Base-by-base conservation (phyloP, 1,140 invertebrate genomes). In the Saccostrea glomerata region DNA sequence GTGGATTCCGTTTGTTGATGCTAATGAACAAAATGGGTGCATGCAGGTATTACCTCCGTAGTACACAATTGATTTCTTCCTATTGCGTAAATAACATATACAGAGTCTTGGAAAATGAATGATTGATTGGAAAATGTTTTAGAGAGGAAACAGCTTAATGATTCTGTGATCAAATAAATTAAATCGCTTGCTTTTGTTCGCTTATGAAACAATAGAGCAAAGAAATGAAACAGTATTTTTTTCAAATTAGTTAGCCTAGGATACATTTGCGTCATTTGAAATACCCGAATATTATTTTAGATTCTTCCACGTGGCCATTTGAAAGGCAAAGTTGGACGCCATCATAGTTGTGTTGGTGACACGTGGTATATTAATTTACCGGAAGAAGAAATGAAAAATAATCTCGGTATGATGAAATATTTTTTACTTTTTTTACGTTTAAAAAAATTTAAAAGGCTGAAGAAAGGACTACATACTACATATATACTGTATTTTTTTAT, bases 1-100 rank as follows among this genome's bases (percentile, higher is more conserved):
- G 17, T 94, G 94, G 94, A 94, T 94, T 86, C 94, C 94, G n/a
- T 87, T 94, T 55, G 77, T 94, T 6, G 93, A 94, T 90, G 91
- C 94, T 12, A 93, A 92, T 66, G 87, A 90, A 60, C 88, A 90
- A 11, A 94, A 94, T 85, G 94, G 94, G 40, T 94, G 94, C 89
- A 93, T 94, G 93, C 92, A 94, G 92, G 94, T 94, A 63, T 11
- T 54, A 55, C 15, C 47, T 47, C 6, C 47, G 5, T 47, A 7
- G 9, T 47, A 47, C 17, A 36, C 30, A 36, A n/a, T 2, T 36
- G 30, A 36, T 36, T 36, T 36, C 2, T 36, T 36, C 30, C 30
- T n/a, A n/a, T n/a, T n/a, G n/a, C n/a, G n/a, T n/a, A n/a, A n/a
- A n/a, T n/a, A n/a, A n/a, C n/a, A n/a, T n/a, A n/a, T n/a, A n/a